Evolutionary conservation across 2,797 vertebrate genomes (phyloP).

Genomic region (Notamacropus eugenii): DNA sequence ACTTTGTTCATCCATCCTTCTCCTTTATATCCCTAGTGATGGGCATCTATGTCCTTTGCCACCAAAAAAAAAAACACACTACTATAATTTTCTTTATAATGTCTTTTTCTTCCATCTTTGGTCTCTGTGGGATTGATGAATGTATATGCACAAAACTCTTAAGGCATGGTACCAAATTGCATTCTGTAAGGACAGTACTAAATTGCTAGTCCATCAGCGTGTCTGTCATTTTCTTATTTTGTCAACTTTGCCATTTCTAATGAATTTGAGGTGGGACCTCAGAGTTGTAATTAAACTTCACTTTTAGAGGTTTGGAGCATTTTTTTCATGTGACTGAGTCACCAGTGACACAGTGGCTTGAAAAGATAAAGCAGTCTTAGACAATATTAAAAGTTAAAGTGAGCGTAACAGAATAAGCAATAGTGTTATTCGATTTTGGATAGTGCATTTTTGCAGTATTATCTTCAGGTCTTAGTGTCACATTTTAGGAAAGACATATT

Average conservation of each 20-base stretch:
- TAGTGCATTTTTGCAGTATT: background rate
- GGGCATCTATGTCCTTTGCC: background rate
- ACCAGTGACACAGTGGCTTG: background rate
- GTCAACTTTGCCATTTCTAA: background rate
- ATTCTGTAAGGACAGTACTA: background rate
- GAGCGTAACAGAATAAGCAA: background rate
- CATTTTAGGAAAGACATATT: background rate
- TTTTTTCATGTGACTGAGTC: background rate
- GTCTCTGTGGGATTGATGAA: background rate
- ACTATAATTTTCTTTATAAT: too few species aligned
- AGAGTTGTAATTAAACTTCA: background rate
- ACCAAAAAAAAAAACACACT: background rate
- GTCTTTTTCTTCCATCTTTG: background rate
- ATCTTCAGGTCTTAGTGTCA: background rate
- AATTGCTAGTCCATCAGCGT: background rate
- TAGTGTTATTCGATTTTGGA: background rate
- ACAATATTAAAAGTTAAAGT: background rate
- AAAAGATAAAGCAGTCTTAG: background rate
- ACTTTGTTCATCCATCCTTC: too few species aligned
- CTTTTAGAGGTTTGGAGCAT: background rate
- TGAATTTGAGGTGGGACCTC: background rate
- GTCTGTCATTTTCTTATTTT: background rate
- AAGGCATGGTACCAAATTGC: background rate
- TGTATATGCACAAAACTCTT: background rate
- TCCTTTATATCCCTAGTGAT: too few species aligned